These are phyloP conservation scores for Aspiorhynchus laticeps DNA, from an alignment of 2,113 vertebrate species.

Conservation along the genomic window DNA sequence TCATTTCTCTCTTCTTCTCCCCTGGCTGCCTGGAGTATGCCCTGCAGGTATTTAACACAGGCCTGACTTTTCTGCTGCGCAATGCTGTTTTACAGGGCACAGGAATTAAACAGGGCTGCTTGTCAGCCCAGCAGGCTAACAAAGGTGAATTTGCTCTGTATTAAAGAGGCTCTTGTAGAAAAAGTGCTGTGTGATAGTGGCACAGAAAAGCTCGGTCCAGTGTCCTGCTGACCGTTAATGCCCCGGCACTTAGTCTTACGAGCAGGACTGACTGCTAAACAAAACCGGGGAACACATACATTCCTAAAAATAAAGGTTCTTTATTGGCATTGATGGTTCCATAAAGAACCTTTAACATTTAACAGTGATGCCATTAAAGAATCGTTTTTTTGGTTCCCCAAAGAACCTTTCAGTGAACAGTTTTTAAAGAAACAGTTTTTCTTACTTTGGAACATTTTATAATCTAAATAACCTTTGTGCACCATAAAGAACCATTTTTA, in stretches of 20 bases:
- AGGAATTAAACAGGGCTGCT: constrained; percentile 32
- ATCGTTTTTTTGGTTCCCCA: too few species aligned
- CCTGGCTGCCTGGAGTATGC: constrained; percentile 37
- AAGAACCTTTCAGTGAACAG: too few species aligned
- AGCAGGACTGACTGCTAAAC: background rate
- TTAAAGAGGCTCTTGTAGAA: constrained; percentile 25
- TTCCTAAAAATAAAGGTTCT: background rate
- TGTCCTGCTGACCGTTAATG: constrained; percentile 5
- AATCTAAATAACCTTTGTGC: too few species aligned
- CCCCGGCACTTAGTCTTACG: background rate
- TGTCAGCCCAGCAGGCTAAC: constrained; percentile 47
- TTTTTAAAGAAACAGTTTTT: too few species aligned
- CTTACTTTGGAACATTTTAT: too few species aligned
- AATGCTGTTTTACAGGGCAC: constrained; percentile 36
- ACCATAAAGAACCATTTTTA: too few species aligned
- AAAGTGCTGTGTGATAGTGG: constrained; percentile 16
- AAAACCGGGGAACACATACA: background rate
- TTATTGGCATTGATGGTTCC: background rate
- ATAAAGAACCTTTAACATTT: background rate
- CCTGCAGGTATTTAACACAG: constrained; percentile 46
- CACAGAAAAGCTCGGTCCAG: background rate
- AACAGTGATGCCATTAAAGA: too few species aligned
- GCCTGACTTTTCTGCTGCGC: constrained; percentile 44
- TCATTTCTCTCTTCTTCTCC: constrained; percentile 38
- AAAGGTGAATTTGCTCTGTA: constrained; percentile 39